These are phyloP conservation scores for Dromaius novaehollandiae DNA, from an alignment of 2,113 vertebrate genomes.

Conservation along the genomic window DNA sequence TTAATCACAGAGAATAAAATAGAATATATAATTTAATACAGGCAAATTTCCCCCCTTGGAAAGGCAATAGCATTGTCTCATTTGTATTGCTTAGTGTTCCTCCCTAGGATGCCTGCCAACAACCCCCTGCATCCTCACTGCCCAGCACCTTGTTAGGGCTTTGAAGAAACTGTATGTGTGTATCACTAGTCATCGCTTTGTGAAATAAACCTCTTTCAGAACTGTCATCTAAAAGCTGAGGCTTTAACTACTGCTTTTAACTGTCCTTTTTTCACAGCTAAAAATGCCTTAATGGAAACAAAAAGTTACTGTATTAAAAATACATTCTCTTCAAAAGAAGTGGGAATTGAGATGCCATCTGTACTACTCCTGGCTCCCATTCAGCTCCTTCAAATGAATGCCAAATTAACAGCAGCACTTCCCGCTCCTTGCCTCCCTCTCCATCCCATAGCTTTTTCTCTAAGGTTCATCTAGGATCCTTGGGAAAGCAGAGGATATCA, in stretches of 20 bases:
- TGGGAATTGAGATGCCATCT: constrained; percentile 33
- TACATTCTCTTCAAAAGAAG: not conserved
- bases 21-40: not conserved
- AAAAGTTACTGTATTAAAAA: constrained; percentile 38
- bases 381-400: constrained; percentile 17
- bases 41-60: not conserved
- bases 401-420: constrained; percentile 53
- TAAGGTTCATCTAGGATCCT: constrained; percentile 18
- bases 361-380: constrained; percentile 39
- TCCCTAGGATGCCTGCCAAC: not conserved
- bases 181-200: not conserved
- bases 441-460: not conserved
- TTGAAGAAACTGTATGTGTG: not conserved
- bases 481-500: not conserved
- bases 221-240: not conserved
- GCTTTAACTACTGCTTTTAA: constrained; percentile 36
- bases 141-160: not conserved
- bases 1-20: not conserved
- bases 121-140: not conserved
- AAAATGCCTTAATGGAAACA: constrained; percentile 17
- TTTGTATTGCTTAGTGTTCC: not conserved
- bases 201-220: not conserved
- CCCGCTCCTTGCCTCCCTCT: not conserved
- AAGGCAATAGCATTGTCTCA: not conserved
- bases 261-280: not conserved